phyloP scores from a whole-genome alignment of 2,888 invertebrate species.

The Poecilus cupreus region DNA sequence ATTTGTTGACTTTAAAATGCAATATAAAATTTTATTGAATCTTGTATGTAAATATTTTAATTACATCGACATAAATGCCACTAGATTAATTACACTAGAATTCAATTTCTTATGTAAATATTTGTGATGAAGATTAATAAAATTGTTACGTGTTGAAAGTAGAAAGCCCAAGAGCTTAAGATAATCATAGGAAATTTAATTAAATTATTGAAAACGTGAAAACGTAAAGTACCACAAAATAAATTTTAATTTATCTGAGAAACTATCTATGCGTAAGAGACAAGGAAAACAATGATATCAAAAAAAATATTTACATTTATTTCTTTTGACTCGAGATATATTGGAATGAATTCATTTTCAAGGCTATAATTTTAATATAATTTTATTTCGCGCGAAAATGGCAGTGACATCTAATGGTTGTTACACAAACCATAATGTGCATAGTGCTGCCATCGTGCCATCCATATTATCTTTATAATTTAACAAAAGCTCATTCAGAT shows the following conservation, averaged over 20 bases:
- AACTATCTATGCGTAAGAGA: too few species aligned
- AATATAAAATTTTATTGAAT: slow-evolving; percentile 17
- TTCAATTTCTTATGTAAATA: not conserved
- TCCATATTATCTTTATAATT: not conserved
- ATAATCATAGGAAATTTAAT: too few species aligned
- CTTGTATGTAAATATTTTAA: not conserved
- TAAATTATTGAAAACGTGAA: too few species aligned
- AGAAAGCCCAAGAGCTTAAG: too few species aligned
- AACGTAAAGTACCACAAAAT: too few species aligned
- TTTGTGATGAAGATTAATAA: too few species aligned
- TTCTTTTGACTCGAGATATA: too few species aligned
- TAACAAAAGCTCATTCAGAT: not conserved
- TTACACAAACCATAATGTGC: not conserved
- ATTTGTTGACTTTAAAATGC: slow-evolving; percentile 23
- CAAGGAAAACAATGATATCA: too few species aligned
- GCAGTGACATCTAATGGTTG: not conserved
- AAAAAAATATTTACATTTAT: too few species aligned
- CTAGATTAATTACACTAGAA: not conserved
- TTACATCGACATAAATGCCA: not conserved
- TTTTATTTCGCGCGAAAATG: not conserved
- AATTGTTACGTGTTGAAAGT: too few species aligned
- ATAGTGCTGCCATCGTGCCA: slow-evolving; percentile 3
- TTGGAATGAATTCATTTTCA: not conserved
- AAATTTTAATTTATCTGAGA: too few species aligned
- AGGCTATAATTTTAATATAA: not conserved